Conservation (phyloP, 2,888 invertebrate species). For the Drosophila monieri region DNA sequence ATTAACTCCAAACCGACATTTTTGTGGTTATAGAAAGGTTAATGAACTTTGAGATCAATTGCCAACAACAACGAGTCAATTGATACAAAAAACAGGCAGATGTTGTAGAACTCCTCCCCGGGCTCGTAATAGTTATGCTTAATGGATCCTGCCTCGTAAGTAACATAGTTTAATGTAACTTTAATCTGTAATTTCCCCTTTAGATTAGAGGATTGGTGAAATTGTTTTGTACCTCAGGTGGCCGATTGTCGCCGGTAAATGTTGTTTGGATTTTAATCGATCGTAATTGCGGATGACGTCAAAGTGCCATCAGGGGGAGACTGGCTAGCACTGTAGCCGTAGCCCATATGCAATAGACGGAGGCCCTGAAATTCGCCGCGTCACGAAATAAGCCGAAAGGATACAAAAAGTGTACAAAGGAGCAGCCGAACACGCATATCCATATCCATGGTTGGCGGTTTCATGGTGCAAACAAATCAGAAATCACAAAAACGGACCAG, state of each 20-base stretch:
- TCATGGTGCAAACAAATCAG: constrained; percentile 51
- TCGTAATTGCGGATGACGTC: constrained; percentile 60
- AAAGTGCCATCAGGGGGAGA: constrained; percentile 30
- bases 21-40: neutral
- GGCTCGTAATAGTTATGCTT: neutral
- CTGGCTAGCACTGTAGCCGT: constrained; percentile 30
- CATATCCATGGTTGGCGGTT: constrained; percentile 36
- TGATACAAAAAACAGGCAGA: neutral
- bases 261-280: constrained; percentile 59
- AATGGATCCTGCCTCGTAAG: neutral
- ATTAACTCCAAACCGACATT: neutral
- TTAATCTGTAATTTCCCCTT: constrained; percentile 9
- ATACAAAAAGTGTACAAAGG: constrained; percentile 17
- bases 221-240: constrained; percentile 8
- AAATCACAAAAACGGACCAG: constrained; percentile 22
- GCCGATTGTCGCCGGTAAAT: constrained; percentile 43
- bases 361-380: constrained; percentile 46
- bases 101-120: neutral
- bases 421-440: constrained; percentile 48
- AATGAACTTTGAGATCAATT: neutral
- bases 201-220: constrained; percentile 15
- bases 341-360: constrained; percentile 35
- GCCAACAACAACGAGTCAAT: neutral
- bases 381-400: constrained; percentile 34
- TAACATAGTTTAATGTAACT: constrained; percentile 6